These are phyloP conservation scores for Drosophila koepferae DNA, from an alignment of 2,888 invertebrate species.

Conservation along the genomic window DNA sequence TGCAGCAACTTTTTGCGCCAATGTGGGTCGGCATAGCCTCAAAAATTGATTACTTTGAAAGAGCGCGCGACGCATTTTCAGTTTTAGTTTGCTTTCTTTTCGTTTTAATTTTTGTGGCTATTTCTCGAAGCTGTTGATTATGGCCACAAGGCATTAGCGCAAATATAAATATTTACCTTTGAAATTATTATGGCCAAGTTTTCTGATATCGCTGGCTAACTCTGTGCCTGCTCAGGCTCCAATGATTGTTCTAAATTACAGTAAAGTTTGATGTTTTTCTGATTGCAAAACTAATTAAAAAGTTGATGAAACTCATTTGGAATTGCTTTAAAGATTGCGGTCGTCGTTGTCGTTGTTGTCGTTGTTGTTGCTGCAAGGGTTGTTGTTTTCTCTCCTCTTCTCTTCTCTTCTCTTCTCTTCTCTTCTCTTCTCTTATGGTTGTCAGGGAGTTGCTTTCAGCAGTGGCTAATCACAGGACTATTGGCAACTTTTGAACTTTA, in stretches of 20 bases:
- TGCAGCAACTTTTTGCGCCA: slow-evolving; percentile 57
- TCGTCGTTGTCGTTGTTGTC: slow-evolving; percentile 5
- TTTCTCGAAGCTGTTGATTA: slow-evolving; percentile 75
- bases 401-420: background rate
- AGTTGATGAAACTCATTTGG: slow-evolving; percentile 71
- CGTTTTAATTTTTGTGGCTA: slow-evolving; percentile 40
- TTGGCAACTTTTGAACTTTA: slow-evolving; percentile 51
- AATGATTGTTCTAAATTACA: slow-evolving; percentile 48
- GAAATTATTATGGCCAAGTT: slow-evolving; percentile 76
- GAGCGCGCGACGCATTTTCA: slow-evolving; percentile 50
- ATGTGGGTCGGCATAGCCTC: slow-evolving; percentile 63
- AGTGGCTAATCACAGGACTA: slow-evolving; percentile 47
- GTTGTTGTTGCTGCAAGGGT: slow-evolving; percentile 16
- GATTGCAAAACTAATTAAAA: slow-evolving; percentile 80
- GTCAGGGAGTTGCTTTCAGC: slow-evolving; percentile 32
- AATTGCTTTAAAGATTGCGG: slow-evolving; percentile 67
- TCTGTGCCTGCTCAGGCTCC: background rate
- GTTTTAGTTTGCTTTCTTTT: slow-evolving; percentile 4
- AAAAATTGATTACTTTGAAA: slow-evolving; percentile 76
- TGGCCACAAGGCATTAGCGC: slow-evolving; percentile 75
- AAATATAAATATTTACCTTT: slow-evolving; percentile 78
- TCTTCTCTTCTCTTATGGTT: slow-evolving; percentile 3
- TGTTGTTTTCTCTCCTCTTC: background rate
- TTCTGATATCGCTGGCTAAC: slow-evolving; percentile 47
- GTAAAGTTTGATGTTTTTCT: slow-evolving; percentile 58